Conservation (phyloP, 2,113 vertebrate species). For the Spea bombifrons region DNA sequence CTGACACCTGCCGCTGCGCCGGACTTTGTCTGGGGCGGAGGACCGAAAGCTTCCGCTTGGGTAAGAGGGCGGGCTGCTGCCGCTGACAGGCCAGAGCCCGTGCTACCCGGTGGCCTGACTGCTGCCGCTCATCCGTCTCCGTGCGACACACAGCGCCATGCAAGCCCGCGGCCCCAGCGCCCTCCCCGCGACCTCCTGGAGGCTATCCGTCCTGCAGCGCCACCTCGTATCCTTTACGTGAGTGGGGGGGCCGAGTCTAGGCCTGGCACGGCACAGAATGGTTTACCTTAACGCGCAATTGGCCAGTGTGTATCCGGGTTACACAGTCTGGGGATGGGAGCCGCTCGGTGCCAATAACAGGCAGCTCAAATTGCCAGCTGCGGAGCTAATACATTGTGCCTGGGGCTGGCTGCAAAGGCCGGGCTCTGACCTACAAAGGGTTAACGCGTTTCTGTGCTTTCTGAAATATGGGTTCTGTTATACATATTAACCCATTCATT, state of each 20-base stretch:
- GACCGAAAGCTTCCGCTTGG: not conserved
- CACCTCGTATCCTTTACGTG: constrained; percentile 40
- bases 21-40: not conserved
- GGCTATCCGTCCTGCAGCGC: constrained; percentile 29
- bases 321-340: not conserved
- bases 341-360: not conserved
- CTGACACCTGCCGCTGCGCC: not conserved
- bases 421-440: too few species aligned
- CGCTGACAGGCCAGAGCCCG: not conserved
- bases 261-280: too few species aligned
- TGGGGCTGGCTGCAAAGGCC: too few species aligned
- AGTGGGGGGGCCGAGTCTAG: too few species aligned
- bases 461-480: too few species aligned
- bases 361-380: too few species aligned
- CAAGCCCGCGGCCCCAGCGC: not conserved
- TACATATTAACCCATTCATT: too few species aligned
- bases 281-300: too few species aligned
- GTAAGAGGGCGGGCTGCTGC: not conserved
- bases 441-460: too few species aligned
- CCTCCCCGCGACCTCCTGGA: not conserved
- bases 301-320: too few species aligned
- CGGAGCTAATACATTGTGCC: too few species aligned
- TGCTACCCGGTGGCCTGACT: not conserved
- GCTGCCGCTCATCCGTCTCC: not conserved
- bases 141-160: not conserved